Percentiles rank a stretch among this genome's conserved stretches.
phyloP scores from a whole-genome alignment of 2,797 vertebrate species.

The Ataeniobius toweri region DNA sequence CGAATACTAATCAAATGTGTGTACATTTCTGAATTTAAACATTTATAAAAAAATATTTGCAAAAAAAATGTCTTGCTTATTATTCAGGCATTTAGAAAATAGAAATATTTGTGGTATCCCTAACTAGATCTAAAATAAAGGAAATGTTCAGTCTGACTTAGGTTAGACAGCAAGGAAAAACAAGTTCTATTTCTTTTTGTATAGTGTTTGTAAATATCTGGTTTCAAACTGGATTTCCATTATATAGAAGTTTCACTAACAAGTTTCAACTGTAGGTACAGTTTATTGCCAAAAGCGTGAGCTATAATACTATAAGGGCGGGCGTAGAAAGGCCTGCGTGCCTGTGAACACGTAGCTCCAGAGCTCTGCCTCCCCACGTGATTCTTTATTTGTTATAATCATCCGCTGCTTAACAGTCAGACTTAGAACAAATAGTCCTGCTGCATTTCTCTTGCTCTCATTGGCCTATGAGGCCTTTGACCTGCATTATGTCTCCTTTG shows the following conservation, averaged over 20 bases:
- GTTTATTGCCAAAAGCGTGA: background rate
- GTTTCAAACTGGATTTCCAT: background rate
- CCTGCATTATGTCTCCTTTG: slow-evolving; percentile 4
- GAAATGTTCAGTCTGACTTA: background rate
- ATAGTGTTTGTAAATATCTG: background rate
- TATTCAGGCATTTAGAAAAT: background rate
- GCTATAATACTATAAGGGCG: slow-evolving; percentile 9
- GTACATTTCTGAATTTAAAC: background rate
- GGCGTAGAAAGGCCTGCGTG: slow-evolving; percentile 39
- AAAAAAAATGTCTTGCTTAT: background rate
- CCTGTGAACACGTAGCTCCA: slow-evolving; percentile 63
- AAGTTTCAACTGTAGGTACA: background rate
- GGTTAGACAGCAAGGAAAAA: background rate
- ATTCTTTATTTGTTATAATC: slow-evolving; percentile 43
- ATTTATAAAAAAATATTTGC: background rate
- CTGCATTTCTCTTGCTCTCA: slow-evolving; percentile 10
- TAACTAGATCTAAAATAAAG: background rate
- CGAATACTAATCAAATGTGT: background rate
- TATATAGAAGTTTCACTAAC: background rate
- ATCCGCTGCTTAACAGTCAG: slow-evolving; percentile 28
- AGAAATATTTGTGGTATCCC: background rate
- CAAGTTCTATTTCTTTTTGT: background rate
- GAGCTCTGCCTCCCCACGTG: slow-evolving; percentile 34
- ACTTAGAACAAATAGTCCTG: slow-evolving; percentile 22
- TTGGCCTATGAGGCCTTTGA: slow-evolving; percentile 14